Percentiles rank a stretch among this genome's conserved stretches.
These are phyloP conservation scores for Potorous gilbertii DNA, from an alignment of 2,797 vertebrate species.

Conservation along the genomic window DNA sequence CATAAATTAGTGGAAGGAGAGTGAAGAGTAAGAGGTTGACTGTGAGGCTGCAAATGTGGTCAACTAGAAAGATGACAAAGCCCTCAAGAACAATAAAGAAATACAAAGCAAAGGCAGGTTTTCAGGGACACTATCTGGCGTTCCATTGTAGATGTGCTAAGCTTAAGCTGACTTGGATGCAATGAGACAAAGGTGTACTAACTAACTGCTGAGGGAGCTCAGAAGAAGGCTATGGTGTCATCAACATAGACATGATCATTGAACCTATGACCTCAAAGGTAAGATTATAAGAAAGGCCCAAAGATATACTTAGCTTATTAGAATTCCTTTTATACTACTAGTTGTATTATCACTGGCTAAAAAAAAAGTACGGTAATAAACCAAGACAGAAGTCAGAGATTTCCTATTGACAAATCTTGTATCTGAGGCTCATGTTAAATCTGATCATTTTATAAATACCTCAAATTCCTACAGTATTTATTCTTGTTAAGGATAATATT, in stretches of 20 bases:
- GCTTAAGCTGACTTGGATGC: background rate
- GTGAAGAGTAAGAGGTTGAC: background rate
- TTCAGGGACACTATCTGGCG: background rate
- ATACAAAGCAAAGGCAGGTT: background rate
- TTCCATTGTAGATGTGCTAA: background rate
- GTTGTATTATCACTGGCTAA: conserved; percentile 8
- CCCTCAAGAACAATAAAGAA: background rate
- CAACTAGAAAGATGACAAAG: background rate
- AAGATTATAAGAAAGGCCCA: background rate
- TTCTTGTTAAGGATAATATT: background rate
- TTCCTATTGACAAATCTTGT: background rate
- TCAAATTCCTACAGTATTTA: conserved; percentile 11
- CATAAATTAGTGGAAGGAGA: background rate
- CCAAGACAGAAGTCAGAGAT: conserved; percentile 39
- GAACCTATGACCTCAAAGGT: background rate
- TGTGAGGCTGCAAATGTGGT: background rate
- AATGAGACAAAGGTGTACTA: background rate
- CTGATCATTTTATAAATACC: conserved; percentile 40
- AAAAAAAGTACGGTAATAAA: background rate
- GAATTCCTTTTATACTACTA: background rate
- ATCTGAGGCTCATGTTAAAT: conserved; percentile 26
- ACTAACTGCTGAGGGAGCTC: background rate
- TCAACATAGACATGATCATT: background rate
- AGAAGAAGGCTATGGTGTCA: background rate
- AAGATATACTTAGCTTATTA: background rate